Evolutionary conservation across 2,888 invertebrate genomes (phyloP).

Genomic region (Lucinisca nassula): DNA sequence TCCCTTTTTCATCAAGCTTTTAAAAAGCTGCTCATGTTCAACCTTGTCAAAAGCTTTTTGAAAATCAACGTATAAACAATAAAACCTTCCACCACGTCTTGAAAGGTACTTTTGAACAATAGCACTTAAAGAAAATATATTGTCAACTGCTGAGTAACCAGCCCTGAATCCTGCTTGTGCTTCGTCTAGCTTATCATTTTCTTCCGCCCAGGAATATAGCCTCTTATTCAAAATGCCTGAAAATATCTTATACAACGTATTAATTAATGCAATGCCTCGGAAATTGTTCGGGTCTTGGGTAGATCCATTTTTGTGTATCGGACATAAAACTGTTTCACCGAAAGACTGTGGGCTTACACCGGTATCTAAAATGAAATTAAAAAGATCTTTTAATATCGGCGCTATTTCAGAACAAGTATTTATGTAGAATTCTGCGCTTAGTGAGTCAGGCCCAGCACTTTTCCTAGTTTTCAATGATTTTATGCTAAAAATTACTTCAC

Average conservation of each 20-base stretch:
- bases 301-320: conserved; percentile 50
- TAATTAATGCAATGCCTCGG: conserved; percentile 55
- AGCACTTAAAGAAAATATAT: conserved; percentile 42
- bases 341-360: conserved; percentile 44
- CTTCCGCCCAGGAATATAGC: conserved; percentile 33
- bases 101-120: conserved; percentile 30
- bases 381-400: conserved; percentile 23
- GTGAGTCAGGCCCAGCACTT: conserved; percentile 12
- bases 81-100: conserved; percentile 27
- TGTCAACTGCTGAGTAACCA: conserved; percentile 35
- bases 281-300: conserved; percentile 50
- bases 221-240: conserved; percentile 46
- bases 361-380: conserved; percentile 47
- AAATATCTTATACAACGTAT: conserved; percentile 56
- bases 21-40: conserved; percentile 28
- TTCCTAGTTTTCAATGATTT: neutral
- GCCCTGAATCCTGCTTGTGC: conserved; percentile 51
- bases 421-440: conserved; percentile 53
- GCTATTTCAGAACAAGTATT: conserved; percentile 16
- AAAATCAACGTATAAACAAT: conserved; percentile 54
- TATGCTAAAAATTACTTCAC: neutral
- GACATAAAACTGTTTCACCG: conserved; percentile 33
- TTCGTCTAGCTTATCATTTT: conserved; percentile 38
- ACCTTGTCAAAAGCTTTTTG: conserved; percentile 50
- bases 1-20: conserved; percentile 23